Base-by-base conservation (phyloP, 2,888 invertebrate genomes). In the Melolontha melolontha region DNA sequence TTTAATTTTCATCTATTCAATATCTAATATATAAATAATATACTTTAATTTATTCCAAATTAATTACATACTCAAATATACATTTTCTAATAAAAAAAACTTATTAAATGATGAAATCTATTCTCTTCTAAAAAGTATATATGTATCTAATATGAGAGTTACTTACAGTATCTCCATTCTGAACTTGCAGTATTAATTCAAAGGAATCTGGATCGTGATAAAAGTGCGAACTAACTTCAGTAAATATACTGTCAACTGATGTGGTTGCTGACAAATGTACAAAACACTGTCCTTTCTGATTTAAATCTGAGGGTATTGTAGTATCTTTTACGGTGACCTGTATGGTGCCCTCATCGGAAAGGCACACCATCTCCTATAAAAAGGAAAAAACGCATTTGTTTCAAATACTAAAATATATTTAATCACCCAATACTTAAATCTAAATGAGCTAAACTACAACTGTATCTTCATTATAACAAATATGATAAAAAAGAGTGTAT, bases 301-400 rank as follows among this genome's bases (percentile, higher is more conserved):
- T 70, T n/a, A 70, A 70, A 50, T 71, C 69, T 27, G 22, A 22
- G 1, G 22, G 22, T 22, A 22, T 4, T 22, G 70, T 72, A 39
- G 73, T 74, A 68, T 74, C 84, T 75, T 85, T 85, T 50, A 76
- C 69, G 42, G 67, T 69, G 52, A 71, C 73, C 70, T 83, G 80
- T 69, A 79, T 74, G 62, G 76, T 76, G 70, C 77, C 79, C 73
- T 83, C 84, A 73, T 81, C 81, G 68, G 80, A 79, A 70, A 80
- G 81, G 77, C 84, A 84, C 78, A 85, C 85, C 86, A 86, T 86
- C 76, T 80, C 82, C 84, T 85, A 79, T 64, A 71, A 66, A 7
- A 63, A 47, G 39, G 17, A 57, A 54, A n/a, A 50, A 29, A 17
- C 1, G 50, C 12, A 40, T 11, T 22, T 11, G 5, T 47, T 29